Conservation (phyloP, 1,140 invertebrate genomes). For the Conus ventricosus region DNA sequence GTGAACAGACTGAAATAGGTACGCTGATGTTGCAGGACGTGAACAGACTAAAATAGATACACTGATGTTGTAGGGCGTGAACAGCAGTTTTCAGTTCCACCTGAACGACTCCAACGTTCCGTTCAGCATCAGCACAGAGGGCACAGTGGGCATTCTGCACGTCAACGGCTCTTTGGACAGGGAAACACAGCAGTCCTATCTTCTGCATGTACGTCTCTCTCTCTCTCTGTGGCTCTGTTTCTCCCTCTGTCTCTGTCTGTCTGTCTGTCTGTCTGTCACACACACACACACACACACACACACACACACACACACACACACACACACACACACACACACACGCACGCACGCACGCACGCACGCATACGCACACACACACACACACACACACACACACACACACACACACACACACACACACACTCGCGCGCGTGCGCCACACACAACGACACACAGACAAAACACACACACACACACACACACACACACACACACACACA, state of each 20-base stretch:
- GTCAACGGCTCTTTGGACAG: conserved; percentile 32
- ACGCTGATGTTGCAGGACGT: no score
- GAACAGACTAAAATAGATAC: no score
- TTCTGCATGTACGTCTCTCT: conserved; percentile 26
- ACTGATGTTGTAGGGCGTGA: conserved; percentile 34
- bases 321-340: not conserved
- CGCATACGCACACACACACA: not conserved
- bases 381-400: not conserved
- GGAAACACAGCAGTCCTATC: conserved; percentile 10
- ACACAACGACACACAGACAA: not conserved
- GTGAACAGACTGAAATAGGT: no score
- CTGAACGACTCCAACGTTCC: not conserved
- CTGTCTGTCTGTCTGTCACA: no score
- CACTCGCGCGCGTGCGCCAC: not conserved
- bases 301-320: not conserved
- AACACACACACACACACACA: not conserved
- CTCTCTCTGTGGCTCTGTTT: no score
- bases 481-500: not conserved
- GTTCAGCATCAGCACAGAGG: conserved; percentile 37
- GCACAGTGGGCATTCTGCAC: conserved; percentile 26
- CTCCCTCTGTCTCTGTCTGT: no score
- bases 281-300: not conserved
- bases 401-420: not conserved
- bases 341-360: no score
- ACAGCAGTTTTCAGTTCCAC: conserved; percentile 37